Percentiles rank a stretch among this genome's conserved stretches.
Evolutionary conservation across 92 coral and sea anemone species (phyloP).

Genomic region (Porites rus): DNA sequence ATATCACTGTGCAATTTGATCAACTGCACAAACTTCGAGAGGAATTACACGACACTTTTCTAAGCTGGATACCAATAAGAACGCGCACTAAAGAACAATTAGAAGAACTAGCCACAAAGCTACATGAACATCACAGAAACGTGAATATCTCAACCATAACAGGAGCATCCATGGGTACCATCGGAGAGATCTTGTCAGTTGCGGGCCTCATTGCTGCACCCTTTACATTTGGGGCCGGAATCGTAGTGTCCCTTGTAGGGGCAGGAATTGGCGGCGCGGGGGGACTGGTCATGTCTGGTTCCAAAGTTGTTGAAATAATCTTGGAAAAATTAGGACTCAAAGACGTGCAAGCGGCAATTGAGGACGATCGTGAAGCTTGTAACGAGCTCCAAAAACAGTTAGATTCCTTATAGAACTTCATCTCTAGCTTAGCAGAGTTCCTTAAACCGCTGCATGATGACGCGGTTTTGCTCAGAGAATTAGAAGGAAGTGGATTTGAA

Average conservation of each 20-base stretch:
- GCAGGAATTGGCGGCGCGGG: conserved; percentile 73
- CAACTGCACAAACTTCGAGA: no score
- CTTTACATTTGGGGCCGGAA: conserved; percentile 64
- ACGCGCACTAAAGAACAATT: not conserved
- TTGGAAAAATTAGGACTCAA: conserved; percentile 40
- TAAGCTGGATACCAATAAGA: conserved; percentile 40
- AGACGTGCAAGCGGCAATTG: conserved; percentile 61
- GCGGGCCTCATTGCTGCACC: conserved; percentile 66
- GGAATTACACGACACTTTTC: not conserved
- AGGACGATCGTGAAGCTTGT: conserved; percentile 44
- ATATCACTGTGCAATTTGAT: no score
- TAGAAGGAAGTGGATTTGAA: conserved; percentile 40
- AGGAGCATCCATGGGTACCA: not conserved
- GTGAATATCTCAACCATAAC: not conserved
- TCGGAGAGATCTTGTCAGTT: conserved; percentile 1
- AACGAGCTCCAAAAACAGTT: conserved; percentile 7
- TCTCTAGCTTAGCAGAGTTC: conserved; percentile 8
- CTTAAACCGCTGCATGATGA: conserved; percentile 21
- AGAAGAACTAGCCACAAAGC: conserved; percentile 28
- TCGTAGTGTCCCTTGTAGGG: conserved; percentile 62
- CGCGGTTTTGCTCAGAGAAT: conserved; percentile 29
- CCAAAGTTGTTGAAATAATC: conserved; percentile 36
- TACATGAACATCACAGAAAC: conserved; percentile 50
- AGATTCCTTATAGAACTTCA: conserved; percentile 14
- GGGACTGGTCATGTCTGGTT: conserved; percentile 59